Evolutionary conservation across 2,797 vertebrate species (phyloP).

Genomic region (Rhabdomys pumilio): DNA sequence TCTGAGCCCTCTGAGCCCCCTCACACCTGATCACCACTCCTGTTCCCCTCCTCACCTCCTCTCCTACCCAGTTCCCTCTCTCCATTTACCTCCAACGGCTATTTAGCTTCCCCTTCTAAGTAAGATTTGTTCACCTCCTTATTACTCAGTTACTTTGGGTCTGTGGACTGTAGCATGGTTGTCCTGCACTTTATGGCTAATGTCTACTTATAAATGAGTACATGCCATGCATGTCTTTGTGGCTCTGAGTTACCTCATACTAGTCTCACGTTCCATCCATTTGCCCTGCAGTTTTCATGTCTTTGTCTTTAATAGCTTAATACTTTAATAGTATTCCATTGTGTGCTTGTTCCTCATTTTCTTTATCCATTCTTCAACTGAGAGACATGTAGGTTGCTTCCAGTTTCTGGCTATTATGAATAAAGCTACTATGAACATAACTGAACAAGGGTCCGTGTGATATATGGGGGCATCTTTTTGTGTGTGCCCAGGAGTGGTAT

Average conservation of each 20-base stretch:
- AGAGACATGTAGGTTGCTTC: background rate
- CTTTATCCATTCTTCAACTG: background rate
- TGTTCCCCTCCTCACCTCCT: background rate
- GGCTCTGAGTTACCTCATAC: background rate
- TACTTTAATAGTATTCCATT: background rate
- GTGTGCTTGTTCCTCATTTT: background rate
- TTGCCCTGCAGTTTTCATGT: background rate
- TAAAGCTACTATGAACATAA: background rate
- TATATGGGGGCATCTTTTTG: background rate
- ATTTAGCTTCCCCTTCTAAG: background rate
- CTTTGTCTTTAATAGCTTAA: background rate
- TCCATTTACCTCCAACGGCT: background rate
- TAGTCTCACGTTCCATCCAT: background rate
- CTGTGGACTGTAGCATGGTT: background rate
- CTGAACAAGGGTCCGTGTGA: background rate
- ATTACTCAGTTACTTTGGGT: background rate
- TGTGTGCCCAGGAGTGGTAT: background rate
- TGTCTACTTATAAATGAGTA: background rate
- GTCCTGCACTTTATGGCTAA: background rate
- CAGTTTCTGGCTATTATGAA: background rate
- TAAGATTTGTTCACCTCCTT: background rate
- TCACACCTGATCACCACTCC: background rate
- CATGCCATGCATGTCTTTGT: background rate
- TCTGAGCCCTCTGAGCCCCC: background rate
- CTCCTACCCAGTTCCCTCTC: background rate